Conservation (phyloP, 2,888 invertebrate genomes). For the Serripes groenlandicus region DNA sequence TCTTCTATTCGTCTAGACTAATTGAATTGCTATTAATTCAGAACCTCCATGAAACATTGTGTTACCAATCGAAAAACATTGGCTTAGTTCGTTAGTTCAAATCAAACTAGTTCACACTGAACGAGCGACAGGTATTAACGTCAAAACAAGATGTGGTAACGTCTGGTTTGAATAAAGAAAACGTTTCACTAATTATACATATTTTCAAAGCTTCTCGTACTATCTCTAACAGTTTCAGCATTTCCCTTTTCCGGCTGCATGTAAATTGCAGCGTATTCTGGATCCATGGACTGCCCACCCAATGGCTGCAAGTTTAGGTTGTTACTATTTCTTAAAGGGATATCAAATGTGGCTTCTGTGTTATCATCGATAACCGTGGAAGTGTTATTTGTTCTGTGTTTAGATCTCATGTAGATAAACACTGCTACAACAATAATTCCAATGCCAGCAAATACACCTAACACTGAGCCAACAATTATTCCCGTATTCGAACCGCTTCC, state of each 20-base stretch:
- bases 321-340: constrained; percentile 3
- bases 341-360: constrained; percentile 13
- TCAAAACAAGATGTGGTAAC: too few relatives aligned
- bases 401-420: background rate
- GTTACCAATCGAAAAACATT: too few relatives aligned
- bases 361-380: constrained; percentile 11
- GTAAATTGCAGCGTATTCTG: background rate
- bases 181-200: background rate
- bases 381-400: background rate
- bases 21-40: too few relatives aligned
- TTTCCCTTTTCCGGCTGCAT: constrained; percentile 15
- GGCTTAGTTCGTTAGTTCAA: too few relatives aligned
- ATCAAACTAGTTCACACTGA: too few relatives aligned
- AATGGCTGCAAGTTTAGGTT: background rate
- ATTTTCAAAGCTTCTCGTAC: constrained; percentile 2
- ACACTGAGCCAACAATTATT: background rate
- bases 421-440: background rate
- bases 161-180: too few relatives aligned
- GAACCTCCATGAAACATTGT: too few relatives aligned
- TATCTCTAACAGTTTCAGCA: constrained; percentile 9
- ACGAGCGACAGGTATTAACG: too few relatives aligned
- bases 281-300: constrained; percentile 11
- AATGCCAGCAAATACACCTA: background rate
- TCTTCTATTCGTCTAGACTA: too few relatives aligned
- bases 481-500: background rate